Base-by-base conservation (phyloP, 1,140 invertebrate species). In the Drosophila eugracilis region DNA sequence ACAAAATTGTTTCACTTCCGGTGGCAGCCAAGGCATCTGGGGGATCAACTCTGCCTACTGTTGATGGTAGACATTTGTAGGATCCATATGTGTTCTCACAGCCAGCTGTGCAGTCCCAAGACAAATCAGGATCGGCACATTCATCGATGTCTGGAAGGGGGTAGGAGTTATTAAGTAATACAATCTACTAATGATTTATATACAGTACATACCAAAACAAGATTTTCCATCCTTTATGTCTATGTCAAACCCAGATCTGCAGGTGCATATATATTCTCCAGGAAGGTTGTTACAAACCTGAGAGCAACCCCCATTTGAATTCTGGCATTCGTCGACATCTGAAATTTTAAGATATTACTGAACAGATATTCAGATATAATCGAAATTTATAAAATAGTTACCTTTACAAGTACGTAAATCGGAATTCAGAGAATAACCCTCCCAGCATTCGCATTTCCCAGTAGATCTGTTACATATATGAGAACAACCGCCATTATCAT, bases 31-130 rank as follows among this genome's bases (percentile, higher is more conserved):
- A 17, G 6, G 50, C 37, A 14, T 52, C 65, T 15, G 26, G 39
- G 6, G 19, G 2, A 17, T 37, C 19, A 1, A 41, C 9, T 41
- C 4, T 69, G 17, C 37, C 67, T 1, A 5, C 30, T 28, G 22
- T 5, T 39, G 74, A 30, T 6, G 58, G 26, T 10, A 86, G 32
- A 83, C 96, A 97, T 3, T 91, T 92, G 85, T 96, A 97, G n/a
- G 93, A 94, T 4, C 96, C 96, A 1, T 92, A 92, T 7, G 92
- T 92, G 80, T 97, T 97, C 15, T 93, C 92, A 89, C 96, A 97
- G 0, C 92, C 93, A 36, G 89, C 92, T 30, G 92, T 79, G 22
- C 95, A 95, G 5, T 93, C 92, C 7, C 93, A 92, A 10, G 93
- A 92, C 14, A 93, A 83, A 9, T 92, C 91, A 9, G 92, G 91